Evolutionary conservation across 2,888 invertebrate species (phyloP), one percentile per base, ranked within the genome.

Genomic region (Pardosa pseudoannulata): DNA sequence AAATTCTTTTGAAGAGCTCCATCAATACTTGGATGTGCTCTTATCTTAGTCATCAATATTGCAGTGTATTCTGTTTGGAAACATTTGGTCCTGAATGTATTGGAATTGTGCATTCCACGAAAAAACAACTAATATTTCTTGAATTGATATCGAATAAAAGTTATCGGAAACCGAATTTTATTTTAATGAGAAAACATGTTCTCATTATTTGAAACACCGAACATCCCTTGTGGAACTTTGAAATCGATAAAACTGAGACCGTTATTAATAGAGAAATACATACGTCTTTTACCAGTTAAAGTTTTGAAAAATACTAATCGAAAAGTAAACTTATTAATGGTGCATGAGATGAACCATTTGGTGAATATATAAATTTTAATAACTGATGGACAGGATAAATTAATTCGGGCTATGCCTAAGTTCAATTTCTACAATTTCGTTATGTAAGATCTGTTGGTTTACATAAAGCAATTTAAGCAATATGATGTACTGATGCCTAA

Each of bases 141-240:
- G 56, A 56, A 56, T 5, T 56, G 56, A 56, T 56, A 56, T 23
- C 23, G 56, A 56, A 56, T 23, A 23, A 56, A 56, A 56, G 23
- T 23, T 56, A 56, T 56, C 11, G 56, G 56, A 56, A 56, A 56
- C 23, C 56, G 56, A 56, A 56, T 23, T 56, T 56, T 56, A 56
- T 56, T 56, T 56, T 23, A 56, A 56, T 23, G 56, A 56, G 19
- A 23, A 56, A 56, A 56, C 56, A 56, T 23, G 56, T 56, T 56
- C 56, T 56, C 23, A 56, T 23, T 23, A 56, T 56, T 56, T 46
- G 5, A 56, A 56, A 56, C 56, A 19, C 16, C 19, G 23, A 23
- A 56, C 56, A 56, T 56, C 23, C 56, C 23, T 23, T 56, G 3
- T 56, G 23, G 23, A 56, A 23, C 23, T 56, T 23, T 2, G 1